Base-by-base conservation (phyloP, 2,888 invertebrate species). In the Erebia aethiops region DNA sequence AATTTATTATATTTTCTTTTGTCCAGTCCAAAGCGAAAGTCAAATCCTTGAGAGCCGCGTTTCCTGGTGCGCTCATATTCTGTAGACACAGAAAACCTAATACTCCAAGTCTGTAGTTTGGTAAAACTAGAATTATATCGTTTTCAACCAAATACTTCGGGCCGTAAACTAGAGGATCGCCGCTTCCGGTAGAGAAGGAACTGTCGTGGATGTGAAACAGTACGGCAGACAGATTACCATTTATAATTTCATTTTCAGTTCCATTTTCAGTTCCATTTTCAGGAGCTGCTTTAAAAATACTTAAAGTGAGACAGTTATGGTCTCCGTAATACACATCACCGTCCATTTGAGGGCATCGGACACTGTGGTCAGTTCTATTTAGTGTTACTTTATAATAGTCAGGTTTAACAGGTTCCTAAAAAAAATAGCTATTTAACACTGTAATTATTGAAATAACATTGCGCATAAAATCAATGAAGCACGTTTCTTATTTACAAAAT, bases 161-260 rank as follows among this genome's bases (percentile, higher is more conserved):
- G 1, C 88, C 89, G 70, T 90, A 91, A 35, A 84, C 77, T 1
- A 75, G 72, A 1, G 90, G 90, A 67, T 90, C 79, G 1, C 88
- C 91, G 64, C 90, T 88, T 14, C 91, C 91, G 1, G 67, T 70
- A 4, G 75, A 75, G 61, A 87, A 90, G 57, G 84, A 81, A 41
- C 91, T 88, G 66, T 86, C 91, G 72, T 94, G 91, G 57, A 94
- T 88, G 69, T 91, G 85, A 65, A 91, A 88, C 1, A 91, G 79
- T 0, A 91, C 88, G 66, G 83, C 82, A 11, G 82, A 82, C 57
- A 11, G 3, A 3, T 26, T 26, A 0, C 3, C 26, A 26, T 3
- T 26, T 46, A 0, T 10, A 82, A 81, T n/a, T 21, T 73, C 54
- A 9, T 78, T 77, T 26, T 26, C 4, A 26, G 0, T n/a, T n/a